A percentile compares a stretch with the other conserved stretches of the same genome.
These are phyloP conservation scores for Toxonevra muliebris DNA, from an alignment of 2,888 invertebrate species.

Conservation along the genomic window DNA sequence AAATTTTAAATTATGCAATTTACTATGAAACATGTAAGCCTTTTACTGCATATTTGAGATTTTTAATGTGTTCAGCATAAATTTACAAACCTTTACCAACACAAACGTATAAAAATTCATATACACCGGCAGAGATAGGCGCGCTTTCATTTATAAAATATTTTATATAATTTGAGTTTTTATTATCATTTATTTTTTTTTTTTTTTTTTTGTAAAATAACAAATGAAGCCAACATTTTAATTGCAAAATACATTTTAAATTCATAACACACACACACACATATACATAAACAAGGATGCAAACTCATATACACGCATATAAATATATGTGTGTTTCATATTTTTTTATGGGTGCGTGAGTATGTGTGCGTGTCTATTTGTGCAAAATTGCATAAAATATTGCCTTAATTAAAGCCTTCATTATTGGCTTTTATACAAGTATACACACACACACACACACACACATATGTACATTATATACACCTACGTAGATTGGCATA, in stretches of 20 bases:
- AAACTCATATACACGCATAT: not conserved
- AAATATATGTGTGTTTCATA: not conserved
- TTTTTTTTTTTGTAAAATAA: not conserved
- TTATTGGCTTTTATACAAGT: conserved; percentile 15
- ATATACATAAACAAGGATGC: too few relatives aligned
- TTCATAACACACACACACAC: conserved; percentile 13
- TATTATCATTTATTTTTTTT: not conserved
- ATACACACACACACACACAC: not conserved
- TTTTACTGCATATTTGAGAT: conserved; percentile 10
- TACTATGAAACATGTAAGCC: conserved; percentile 12
- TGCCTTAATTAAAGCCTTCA: conserved; percentile 8
- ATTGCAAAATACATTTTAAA: conserved; percentile 24
- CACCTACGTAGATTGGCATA: not conserved
- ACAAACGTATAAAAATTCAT: conserved; percentile 4
- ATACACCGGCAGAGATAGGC: conserved; percentile 1
- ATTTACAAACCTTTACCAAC: not conserved
- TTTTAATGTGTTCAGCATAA: conserved; percentile 12
- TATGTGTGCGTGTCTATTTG: conserved; percentile 5
- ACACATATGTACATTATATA: not conserved
- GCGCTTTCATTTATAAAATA: not conserved
- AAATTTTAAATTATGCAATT: conserved; percentile 35
- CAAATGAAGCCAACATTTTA: conserved; percentile 23
- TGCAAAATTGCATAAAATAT: conserved; percentile 1
- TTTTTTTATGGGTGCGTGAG: not conserved
- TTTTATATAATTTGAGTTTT: not conserved